phyloP scores from a whole-genome alignment of 1,140 invertebrate genomes.

The Brachystomella parvula region DNA sequence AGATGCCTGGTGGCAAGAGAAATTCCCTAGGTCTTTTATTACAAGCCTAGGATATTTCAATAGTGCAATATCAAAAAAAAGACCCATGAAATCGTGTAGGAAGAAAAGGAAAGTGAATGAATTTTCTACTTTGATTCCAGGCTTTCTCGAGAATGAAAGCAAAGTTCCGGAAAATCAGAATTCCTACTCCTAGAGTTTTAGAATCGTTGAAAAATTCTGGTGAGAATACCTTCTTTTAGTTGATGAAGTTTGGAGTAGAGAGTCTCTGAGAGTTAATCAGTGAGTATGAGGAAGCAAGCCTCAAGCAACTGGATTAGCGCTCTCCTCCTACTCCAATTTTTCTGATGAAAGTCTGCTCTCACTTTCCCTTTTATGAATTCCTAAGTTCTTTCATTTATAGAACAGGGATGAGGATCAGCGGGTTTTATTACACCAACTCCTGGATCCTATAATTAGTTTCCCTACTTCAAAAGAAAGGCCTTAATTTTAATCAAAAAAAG shows the following conservation, averaged over 20 bases:
- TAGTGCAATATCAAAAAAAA: background rate
- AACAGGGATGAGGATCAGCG: background rate
- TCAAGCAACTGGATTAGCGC: too few relatives aligned
- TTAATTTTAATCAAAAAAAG: conserved; percentile 3
- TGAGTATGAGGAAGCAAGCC: too few relatives aligned
- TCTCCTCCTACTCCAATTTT: too few relatives aligned
- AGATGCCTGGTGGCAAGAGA: too few relatives aligned
- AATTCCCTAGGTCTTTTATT: background rate
- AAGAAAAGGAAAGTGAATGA: background rate
- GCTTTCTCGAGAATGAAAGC: background rate
- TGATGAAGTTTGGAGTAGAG: background rate
- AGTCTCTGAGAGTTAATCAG: too few relatives aligned
- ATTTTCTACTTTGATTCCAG: background rate
- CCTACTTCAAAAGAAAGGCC: background rate
- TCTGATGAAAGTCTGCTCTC: background rate
- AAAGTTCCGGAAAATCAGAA: background rate
- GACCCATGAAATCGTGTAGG: background rate
- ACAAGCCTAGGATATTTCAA: background rate
- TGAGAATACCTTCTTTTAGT: background rate
- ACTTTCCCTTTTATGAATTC: background rate
- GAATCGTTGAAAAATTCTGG: background rate
- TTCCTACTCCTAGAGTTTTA: background rate
- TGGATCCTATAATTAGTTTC: conserved; percentile 5
- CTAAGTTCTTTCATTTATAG: background rate
- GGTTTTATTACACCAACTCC: background rate